phyloP scores from a whole-genome alignment of 1,140 invertebrate genomes.

The Lasioglossum albipes region DNA sequence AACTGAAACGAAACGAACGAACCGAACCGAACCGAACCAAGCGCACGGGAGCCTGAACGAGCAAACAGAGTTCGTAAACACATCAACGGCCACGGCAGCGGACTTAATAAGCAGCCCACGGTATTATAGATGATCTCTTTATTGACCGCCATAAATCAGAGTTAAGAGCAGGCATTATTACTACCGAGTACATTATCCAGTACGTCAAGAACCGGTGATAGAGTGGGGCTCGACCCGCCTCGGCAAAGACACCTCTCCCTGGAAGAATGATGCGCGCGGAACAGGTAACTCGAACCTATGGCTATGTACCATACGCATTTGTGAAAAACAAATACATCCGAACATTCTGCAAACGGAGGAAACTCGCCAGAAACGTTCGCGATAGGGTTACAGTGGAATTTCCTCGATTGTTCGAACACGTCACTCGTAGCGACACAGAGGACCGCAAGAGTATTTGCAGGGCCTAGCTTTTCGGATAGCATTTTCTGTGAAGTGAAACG shows the following conservation, averaged over 20 bases:
- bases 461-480: too few relatives aligned
- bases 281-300: conserved; percentile 1
- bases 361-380: too few relatives aligned
- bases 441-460: too few relatives aligned
- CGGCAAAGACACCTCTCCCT: conserved; percentile 17
- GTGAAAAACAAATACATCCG: not conserved
- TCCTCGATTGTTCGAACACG: too few relatives aligned
- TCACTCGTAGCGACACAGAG: too few relatives aligned
- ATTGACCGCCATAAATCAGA: conserved; percentile 52
- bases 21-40: too few relatives aligned
- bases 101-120: conserved; percentile 38
- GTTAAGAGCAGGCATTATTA: conserved; percentile 46
- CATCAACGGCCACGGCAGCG: conserved; percentile 20
- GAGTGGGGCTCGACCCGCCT: conserved; percentile 2
- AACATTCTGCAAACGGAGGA: too few relatives aligned
- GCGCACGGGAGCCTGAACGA: conserved; percentile 18
- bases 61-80: conserved; percentile 41
- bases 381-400: too few relatives aligned
- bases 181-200: conserved; percentile 28
- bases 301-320: too few relatives aligned
- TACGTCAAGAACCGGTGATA: conserved; percentile 33
- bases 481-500: too few relatives aligned
- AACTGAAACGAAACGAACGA: too few relatives aligned
- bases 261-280: not conserved
- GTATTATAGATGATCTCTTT: conserved; percentile 53